phyloP scores from a whole-genome alignment of 2,113 vertebrate genomes.

The Pampusana beccarii region DNA sequence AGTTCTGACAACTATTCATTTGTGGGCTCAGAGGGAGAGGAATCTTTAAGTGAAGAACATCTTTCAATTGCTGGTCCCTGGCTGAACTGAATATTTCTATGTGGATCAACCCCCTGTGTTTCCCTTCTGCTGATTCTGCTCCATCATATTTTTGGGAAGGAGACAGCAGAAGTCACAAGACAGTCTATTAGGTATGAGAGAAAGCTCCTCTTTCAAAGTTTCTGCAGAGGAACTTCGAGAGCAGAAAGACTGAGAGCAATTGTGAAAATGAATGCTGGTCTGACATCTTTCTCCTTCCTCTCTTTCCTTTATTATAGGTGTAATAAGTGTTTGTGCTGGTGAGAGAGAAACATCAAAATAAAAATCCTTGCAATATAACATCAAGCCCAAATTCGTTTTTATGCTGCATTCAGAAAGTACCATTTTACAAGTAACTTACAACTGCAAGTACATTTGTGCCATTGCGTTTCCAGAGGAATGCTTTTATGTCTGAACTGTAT shows the following conservation, averaged over 20 bases:
- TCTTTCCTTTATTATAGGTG: neutral
- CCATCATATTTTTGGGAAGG: neutral
- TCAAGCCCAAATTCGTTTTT: neutral
- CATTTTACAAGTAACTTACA: neutral
- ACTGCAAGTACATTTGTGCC: neutral
- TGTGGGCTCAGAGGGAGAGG: neutral
- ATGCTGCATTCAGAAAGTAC: neutral
- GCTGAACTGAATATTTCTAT: conserved; percentile 9
- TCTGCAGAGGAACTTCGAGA: neutral
- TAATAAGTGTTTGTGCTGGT: neutral
- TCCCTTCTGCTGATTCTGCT: conserved; percentile 20
- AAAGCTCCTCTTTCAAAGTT: neutral
- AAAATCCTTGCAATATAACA: neutral
- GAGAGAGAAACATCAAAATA: neutral
- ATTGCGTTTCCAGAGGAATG: neutral
- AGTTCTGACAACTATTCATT: conserved; percentile 25
- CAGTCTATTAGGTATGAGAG: neutral
- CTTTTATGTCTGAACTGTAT: neutral
- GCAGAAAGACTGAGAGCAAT: neutral
- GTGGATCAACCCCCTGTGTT: neutral
- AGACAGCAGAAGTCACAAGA: conserved; percentile 6
- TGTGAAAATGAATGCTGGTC: neutral
- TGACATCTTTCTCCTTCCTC: neutral
- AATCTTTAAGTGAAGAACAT: neutral
- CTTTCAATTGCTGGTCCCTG: neutral